Evolutionary conservation across 1,140 invertebrate species (phyloP), one percentile per base, ranked within the genome.

Genomic region (Galendromus occidentalis): DNA sequence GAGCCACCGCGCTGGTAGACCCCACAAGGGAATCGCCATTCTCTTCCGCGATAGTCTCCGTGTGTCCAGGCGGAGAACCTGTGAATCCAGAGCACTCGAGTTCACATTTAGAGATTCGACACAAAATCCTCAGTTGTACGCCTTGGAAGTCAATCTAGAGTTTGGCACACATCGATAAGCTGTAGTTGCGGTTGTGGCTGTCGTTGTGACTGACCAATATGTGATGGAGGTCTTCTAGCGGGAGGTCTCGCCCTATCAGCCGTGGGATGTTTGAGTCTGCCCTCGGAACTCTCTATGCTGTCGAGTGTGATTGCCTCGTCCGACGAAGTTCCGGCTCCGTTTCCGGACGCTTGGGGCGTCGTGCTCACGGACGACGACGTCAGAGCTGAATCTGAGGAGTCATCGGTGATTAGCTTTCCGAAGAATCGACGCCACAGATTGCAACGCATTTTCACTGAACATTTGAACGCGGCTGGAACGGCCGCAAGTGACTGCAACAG

Each of bases 21-120:
- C 51, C 51, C 33, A 25, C 51, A 25, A 59, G 33, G 25, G 51
- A 59, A 33, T 59, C 51, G 25, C 51, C 51, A 59, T 59, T 59
- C 2, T 25, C 51, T 33, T 59, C 51, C 25, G 33, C 33, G 20
- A 59, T 25, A 2, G 51, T 29, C 33, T 59, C 51, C 22, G 25
- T 59, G 51, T 59, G 51, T 59, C 51, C 51, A 59, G 51, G 51
- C 25, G 51, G 51, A 59, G 51, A 59, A 59, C 51, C 51, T 59
- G 51, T 17, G 33, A 39, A 39, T 4, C 33, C 33, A 39, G 33
- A 39, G 9, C 33, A 39, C 33, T 9, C 4, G 33, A 39, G 33
- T 39, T 39, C 33, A 39, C 33, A 39, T 39, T 39, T 39, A 39
- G 4, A 39, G 33, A 4, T 39, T 39, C 33, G n/a, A n/a, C n/a